These are phyloP conservation scores for Schizopygopsis malacanthus DNA, from an alignment of 2,797 vertebrate species.

Conservation along the genomic window DNA sequence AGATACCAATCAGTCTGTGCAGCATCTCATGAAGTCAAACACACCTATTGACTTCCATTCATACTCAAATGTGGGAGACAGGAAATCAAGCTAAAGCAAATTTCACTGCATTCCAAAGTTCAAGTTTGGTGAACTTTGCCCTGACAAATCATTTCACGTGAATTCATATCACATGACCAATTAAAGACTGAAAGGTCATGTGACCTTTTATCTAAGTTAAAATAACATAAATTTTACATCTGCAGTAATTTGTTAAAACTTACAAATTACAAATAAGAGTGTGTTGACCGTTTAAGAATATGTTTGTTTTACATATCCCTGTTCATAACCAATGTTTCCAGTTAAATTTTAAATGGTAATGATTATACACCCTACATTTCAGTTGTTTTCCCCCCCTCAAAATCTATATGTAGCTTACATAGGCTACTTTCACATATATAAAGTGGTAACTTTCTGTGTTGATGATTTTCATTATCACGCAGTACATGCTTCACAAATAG, in stretches of 20 bases:
- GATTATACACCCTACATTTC: background rate
- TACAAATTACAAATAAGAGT: background rate
- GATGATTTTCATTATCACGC: background rate
- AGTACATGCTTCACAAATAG: conserved; percentile 7
- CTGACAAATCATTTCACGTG: background rate
- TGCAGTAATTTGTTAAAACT: background rate
- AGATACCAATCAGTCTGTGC: background rate
- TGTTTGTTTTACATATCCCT: background rate
- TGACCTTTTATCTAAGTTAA: background rate
- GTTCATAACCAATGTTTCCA: background rate
- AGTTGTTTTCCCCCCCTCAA: background rate
- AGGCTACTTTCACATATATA: background rate
- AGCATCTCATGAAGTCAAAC: background rate
- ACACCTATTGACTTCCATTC: background rate
- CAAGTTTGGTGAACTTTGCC: background rate
- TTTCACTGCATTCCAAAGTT: background rate
- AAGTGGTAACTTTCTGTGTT: conserved; percentile 2
- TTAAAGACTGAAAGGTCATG: background rate
- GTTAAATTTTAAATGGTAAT: background rate
- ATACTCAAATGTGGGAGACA: background rate
- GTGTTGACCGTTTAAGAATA: background rate
- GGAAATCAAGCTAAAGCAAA: background rate
- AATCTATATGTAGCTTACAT: background rate
- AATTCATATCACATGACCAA: background rate
- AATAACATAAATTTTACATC: background rate